phyloP scores from a whole-genome alignment of 2,113 vertebrate genomes.

The Dryoscopus gambensis region DNA sequence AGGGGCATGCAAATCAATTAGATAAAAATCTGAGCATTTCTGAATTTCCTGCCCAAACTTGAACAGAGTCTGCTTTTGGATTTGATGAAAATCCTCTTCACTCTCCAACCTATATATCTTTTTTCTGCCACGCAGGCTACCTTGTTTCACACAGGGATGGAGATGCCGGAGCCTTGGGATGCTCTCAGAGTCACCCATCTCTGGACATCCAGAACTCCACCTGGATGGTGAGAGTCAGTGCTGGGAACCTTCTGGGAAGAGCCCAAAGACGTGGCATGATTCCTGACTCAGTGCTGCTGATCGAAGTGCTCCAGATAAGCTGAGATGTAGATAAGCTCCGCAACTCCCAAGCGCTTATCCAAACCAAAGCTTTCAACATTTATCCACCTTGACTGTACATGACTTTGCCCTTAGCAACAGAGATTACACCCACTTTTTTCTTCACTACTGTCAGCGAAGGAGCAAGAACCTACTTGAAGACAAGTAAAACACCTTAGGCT shows the following conservation, averaged over 20 bases:
- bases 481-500: conserved; percentile 44
- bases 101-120: not conserved
- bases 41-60: conserved; percentile 48
- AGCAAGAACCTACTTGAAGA: conserved; percentile 57
- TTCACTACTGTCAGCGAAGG: not conserved
- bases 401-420: conserved; percentile 46
- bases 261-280: not conserved
- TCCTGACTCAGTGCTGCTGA: conserved; percentile 30
- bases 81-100: not conserved
- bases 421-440: conserved; percentile 44
- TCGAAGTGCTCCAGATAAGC: conserved; percentile 40
- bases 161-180: not conserved
- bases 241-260: not conserved
- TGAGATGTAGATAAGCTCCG: not conserved
- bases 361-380: conserved; percentile 53
- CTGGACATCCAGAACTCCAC: not conserved
- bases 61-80: conserved; percentile 21
- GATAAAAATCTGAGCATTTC: conserved; percentile 56
- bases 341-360: not conserved
- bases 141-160: not conserved
- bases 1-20: conserved; percentile 56
- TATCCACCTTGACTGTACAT: conserved; percentile 41
- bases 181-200: not conserved
- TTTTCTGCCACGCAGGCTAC: not conserved
- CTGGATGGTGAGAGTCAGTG: not conserved